Evolutionary conservation across 1,140 invertebrate species (phyloP).

Genomic region (Colletes latitarsis): DNA sequence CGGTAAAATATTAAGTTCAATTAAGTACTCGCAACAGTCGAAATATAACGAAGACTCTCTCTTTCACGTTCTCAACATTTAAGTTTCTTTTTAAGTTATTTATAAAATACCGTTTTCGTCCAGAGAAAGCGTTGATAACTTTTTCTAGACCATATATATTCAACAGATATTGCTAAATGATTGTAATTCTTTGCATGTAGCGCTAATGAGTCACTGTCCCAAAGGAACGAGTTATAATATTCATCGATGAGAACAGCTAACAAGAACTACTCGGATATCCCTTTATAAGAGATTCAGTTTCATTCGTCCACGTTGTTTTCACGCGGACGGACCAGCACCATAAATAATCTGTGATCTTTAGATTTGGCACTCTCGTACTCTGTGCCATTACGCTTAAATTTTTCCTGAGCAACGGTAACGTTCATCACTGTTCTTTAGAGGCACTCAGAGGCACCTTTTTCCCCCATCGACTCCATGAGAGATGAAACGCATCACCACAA

Average conservation of each 20-base stretch:
- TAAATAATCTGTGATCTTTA: conserved; percentile 23
- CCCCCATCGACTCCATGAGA: conserved; percentile 29
- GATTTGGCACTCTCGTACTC: conserved; percentile 52
- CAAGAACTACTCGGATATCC: conserved; percentile 20
- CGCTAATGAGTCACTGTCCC: conserved; percentile 16
- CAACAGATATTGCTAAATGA: conserved; percentile 39
- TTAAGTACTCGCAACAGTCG: background rate
- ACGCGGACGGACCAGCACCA: conserved; percentile 44
- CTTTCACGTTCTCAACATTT: background rate
- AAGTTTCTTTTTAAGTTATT: background rate
- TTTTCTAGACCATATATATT: conserved; percentile 15
- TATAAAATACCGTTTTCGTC: conserved; percentile 22
- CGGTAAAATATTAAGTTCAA: background rate
- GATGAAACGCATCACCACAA: conserved; percentile 17
- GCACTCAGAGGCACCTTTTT: conserved; percentile 58
- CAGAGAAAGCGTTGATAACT: conserved; percentile 5
- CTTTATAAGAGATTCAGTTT: conserved; percentile 38
- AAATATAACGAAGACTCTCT: background rate
- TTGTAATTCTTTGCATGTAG: conserved; percentile 35
- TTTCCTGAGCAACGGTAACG: conserved; percentile 56
- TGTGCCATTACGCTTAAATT: conserved; percentile 47
- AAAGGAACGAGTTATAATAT: conserved; percentile 25
- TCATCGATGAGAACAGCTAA: conserved; percentile 16
- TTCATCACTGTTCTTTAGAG: conserved; percentile 41
- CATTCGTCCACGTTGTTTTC: conserved; percentile 19